A percentile compares a stretch with the other conserved stretches of the same genome.
These are phyloP conservation scores for Craseonycteris thonglongyai DNA, from an alignment of 2,113 vertebrate genomes.

Conservation along the genomic window DNA sequence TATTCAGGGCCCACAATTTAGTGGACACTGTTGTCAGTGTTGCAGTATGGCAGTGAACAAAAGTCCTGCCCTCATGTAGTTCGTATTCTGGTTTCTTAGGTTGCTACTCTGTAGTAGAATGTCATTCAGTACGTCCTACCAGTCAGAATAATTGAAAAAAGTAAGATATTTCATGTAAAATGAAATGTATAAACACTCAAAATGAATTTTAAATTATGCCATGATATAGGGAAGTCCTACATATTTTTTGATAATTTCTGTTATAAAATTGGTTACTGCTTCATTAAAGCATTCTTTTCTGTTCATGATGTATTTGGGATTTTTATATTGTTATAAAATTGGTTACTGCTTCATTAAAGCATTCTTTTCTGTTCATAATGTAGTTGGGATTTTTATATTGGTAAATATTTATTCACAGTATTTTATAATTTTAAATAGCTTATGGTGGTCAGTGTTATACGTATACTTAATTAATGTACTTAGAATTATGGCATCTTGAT, in stretches of 20 bases:
- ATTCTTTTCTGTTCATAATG: conserved; percentile 19
- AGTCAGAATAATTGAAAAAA: neutral
- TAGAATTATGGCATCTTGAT: neutral
- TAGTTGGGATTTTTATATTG: conserved; percentile 16
- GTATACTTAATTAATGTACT: neutral
- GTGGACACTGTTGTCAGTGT: neutral
- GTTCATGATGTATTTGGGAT: neutral
- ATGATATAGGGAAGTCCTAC: neutral
- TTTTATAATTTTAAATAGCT: neutral
- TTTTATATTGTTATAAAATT: too few relatives aligned
- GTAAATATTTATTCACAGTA: neutral
- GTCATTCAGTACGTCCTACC: neutral
- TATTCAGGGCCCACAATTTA: neutral
- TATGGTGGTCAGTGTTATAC: neutral
- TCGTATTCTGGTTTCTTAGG: neutral
- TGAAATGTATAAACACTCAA: neutral
- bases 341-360: conserved; percentile 28
- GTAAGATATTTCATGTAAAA: neutral
- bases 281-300: conserved; percentile 29
- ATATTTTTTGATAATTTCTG: conserved; percentile 19
- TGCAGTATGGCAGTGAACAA: neutral
- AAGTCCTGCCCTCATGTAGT: neutral
- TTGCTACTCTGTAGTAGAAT: neutral
- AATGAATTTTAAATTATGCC: neutral
- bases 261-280: neutral